Conservation (phyloP, 1,140 invertebrate species). For the Hypothenemus hampei region DNA sequence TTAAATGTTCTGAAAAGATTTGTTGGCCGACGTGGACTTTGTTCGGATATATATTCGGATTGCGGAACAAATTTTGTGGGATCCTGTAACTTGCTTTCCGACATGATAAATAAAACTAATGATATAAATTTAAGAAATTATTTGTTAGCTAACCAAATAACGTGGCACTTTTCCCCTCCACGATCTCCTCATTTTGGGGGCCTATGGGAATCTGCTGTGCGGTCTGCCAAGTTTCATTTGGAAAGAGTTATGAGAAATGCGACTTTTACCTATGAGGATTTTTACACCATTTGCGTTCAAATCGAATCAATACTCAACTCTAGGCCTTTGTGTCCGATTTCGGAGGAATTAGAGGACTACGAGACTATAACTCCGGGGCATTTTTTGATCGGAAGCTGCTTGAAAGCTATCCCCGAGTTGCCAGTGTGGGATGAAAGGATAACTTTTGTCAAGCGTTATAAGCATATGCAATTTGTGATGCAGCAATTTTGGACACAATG, state of each 20-base stretch:
- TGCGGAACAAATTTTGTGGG: conserved; percentile 28
- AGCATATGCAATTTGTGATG: not conserved
- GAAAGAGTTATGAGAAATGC: too few species aligned
- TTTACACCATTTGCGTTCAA: too few species aligned
- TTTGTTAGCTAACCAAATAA: too few species aligned
- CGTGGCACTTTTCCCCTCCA: too few species aligned
- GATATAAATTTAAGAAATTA: not conserved
- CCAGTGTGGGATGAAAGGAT: not conserved
- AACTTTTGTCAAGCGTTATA: not conserved
- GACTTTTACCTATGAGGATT: too few species aligned
- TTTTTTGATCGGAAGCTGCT: not conserved
- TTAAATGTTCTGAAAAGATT: conserved; percentile 43
- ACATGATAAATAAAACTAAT: not conserved
- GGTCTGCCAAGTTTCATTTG: too few species aligned
- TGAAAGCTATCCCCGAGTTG: not conserved
- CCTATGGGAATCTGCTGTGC: too few species aligned
- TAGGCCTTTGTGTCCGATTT: too few species aligned
- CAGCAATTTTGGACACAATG: not conserved
- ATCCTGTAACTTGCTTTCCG: not conserved
- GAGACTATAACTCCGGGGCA: not conserved
- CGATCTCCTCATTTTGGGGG: too few species aligned
- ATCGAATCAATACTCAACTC: too few species aligned
- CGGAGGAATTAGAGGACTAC: too few species aligned
- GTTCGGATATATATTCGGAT: conserved; percentile 33
- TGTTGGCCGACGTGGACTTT: conserved; percentile 34